Evolutionary conservation across 2,113 vertebrate genomes (phyloP).

Genomic region (Anguilla rostrata): DNA sequence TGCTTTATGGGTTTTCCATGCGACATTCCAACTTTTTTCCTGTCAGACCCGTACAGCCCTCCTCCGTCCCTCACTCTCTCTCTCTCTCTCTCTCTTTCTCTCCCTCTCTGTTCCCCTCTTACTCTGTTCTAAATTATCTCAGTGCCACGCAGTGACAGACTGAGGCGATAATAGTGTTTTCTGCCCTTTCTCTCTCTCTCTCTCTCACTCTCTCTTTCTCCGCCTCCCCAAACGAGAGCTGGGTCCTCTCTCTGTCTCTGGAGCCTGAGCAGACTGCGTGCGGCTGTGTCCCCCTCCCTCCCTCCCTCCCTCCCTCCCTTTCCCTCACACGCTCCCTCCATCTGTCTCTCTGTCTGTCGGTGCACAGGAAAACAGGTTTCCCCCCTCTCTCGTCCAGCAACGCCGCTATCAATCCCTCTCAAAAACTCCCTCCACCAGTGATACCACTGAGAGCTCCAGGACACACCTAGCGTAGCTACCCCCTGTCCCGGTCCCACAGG

Average conservation of each 20-base stretch:
- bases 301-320: slow-evolving; percentile 35
- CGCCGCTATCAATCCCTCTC: slow-evolving; percentile 44
- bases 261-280: slow-evolving; percentile 46
- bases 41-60: slow-evolving; percentile 6
- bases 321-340: slow-evolving; percentile 30
- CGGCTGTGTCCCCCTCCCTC: slow-evolving; percentile 26
- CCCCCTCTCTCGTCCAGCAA: not conserved
- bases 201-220: slow-evolving; percentile 10
- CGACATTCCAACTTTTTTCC: slow-evolving; percentile 61
- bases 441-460: slow-evolving; percentile 28
- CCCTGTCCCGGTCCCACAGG: not conserved
- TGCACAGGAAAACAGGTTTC: not conserved
- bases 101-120: slow-evolving; percentile 9
- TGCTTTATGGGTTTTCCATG: slow-evolving; percentile 59
- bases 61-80: too few species aligned
- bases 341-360: slow-evolving; percentile 11
- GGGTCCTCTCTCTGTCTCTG: slow-evolving; percentile 39
- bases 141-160: slow-evolving; percentile 24
- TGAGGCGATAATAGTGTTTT: slow-evolving; percentile 35
- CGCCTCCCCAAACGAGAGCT: slow-evolving; percentile 40
- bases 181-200: slow-evolving; percentile 12
- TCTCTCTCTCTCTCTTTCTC: slow-evolving; percentile 4
- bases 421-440: slow-evolving; percentile 47
- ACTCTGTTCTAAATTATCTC: slow-evolving; percentile 49
- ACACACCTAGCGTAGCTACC: slow-evolving; percentile 35